These are phyloP conservation scores for Sipha flava DNA, from an alignment of 1,140 invertebrate genomes.

Conservation along the genomic window DNA sequence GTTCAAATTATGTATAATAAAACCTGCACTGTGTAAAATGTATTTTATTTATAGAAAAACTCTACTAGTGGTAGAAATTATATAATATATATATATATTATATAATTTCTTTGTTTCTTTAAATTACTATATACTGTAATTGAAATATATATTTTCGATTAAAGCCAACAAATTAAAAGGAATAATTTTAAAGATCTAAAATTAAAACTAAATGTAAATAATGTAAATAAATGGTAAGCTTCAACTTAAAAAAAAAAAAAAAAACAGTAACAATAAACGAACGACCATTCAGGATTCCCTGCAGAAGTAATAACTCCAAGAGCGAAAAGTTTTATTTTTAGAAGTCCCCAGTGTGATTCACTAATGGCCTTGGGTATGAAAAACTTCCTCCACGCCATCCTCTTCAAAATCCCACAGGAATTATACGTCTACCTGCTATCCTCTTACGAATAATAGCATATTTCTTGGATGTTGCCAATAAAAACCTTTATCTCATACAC, in stretches of 20 bases:
- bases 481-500: background rate
- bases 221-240: conserved; percentile 7
- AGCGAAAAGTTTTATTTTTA: conserved; percentile 28
- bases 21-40: too few relatives aligned
- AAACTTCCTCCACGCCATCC: conserved; percentile 1
- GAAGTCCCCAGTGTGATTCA: conserved; percentile 28
- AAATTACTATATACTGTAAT: background rate
- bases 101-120: background rate
- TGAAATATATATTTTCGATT: background rate
- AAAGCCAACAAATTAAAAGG: background rate
- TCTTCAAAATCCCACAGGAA: conserved; percentile 12
- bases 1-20: too few relatives aligned
- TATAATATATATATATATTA: too few relatives aligned
- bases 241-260: too few relatives aligned
- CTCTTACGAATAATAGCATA: conserved; percentile 19
- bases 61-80: too few relatives aligned
- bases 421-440: conserved; percentile 19
- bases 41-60: too few relatives aligned
- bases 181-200: background rate
- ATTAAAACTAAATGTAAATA: conserved; percentile 16
- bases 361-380: conserved; percentile 16
- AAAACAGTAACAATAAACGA: conserved; percentile 19
- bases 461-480: conserved; percentile 15
- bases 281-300: conserved; percentile 2
- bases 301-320: conserved; percentile 20